Conservation (phyloP, 2,113 vertebrate genomes). For the Poeciliopsis occidentalis region DNA sequence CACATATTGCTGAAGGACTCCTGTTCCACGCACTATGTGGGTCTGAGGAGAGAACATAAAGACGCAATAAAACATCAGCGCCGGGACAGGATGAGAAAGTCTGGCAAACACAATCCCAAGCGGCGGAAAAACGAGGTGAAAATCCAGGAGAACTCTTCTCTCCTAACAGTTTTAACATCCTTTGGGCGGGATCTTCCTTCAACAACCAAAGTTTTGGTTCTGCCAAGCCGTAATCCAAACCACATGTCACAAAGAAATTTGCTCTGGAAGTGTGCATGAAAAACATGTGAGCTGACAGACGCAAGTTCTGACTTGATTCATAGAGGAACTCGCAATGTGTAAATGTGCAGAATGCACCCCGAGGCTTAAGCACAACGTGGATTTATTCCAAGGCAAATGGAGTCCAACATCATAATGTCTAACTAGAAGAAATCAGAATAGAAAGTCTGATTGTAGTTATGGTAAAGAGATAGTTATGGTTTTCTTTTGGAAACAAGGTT, state of each 20-base stretch:
- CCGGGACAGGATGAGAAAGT: neutral
- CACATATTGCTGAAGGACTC: constrained; percentile 81
- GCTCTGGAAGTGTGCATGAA: neutral
- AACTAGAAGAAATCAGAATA: no score
- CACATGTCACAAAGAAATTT: constrained; percentile 14
- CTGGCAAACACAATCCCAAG: no score
- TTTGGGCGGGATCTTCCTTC: neutral
- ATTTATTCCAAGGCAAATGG: no score
- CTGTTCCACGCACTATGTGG: constrained; percentile 74
- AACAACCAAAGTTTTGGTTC: neutral
- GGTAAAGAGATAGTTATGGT: no score
- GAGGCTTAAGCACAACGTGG: no score
- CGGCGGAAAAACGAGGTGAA: neutral
- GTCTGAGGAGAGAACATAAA: constrained; percentile 60
- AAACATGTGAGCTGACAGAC: constrained; percentile 9
- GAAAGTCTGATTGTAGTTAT: no score
- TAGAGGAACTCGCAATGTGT: neutral
- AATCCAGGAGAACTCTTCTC: no score
- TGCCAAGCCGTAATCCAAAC: constrained; percentile 22
- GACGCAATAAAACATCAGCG: neutral
- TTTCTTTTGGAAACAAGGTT: no score
- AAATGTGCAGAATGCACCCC: neutral
- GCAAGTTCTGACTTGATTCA: neutral
- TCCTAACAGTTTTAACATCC: neutral
- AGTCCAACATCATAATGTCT: no score